A percentile compares a stretch with the other conserved stretches of the same genome.
phyloP scores from a whole-genome alignment of 2,113 vertebrate species.

The Cnemophilus loriae region DNA sequence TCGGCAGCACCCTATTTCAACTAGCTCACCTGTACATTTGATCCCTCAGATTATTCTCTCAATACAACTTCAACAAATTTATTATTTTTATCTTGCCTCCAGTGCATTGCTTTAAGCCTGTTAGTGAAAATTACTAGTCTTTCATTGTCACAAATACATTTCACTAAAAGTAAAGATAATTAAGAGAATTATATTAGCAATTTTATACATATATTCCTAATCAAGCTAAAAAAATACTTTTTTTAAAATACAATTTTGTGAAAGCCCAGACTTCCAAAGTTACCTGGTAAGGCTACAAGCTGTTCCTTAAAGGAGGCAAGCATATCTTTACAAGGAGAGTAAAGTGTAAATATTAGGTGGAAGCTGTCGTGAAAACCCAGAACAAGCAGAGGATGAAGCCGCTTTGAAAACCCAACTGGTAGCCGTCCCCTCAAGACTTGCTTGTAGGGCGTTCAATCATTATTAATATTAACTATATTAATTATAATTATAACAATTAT shows the following conservation, averaged over 20 bases:
- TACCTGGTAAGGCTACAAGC: neutral
- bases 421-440: neutral
- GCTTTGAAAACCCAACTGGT: neutral
- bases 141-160: neutral
- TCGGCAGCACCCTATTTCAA: neutral
- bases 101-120: neutral
- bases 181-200: neutral
- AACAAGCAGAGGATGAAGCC: neutral
- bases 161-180: neutral
- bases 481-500: neutral
- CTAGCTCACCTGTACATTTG: neutral
- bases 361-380: neutral
- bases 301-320: neutral
- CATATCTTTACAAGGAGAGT: neutral
- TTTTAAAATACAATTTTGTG: fast-evolving
- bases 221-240: fast-evolving
- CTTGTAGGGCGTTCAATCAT: neutral
- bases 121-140: neutral
- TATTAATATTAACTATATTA: neutral
- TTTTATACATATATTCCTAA: neutral
- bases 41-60: neutral
- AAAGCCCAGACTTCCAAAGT: neutral
- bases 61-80: neutral
- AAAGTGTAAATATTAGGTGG: neutral
- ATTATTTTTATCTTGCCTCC: neutral